Evolutionary conservation across 2,888 invertebrate species (phyloP), one percentile per base, ranked within the genome.

Genomic region (Blera fallax): DNA sequence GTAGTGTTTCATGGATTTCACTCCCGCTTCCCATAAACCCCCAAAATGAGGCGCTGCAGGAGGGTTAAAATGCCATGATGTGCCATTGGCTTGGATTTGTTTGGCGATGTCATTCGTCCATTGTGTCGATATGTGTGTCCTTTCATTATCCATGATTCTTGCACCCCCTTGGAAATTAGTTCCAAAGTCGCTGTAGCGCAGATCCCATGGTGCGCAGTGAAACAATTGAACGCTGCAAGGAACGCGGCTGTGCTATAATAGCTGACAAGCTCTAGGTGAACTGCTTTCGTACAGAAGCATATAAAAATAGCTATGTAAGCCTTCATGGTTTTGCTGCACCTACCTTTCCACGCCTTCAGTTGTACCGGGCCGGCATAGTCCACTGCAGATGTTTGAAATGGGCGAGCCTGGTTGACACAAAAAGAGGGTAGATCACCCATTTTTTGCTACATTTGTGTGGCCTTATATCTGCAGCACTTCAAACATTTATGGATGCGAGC

Each of bases 221-320:
- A 78, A 3, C 78, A 43, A 34, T 72, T 64, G 16, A 72, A 78
- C 10, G 70, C 70, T 6, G 77, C 64, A 3, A 77, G 45, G 37
- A 82, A 70, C 32, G 69, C 62, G 3, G 67, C 14, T 0, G 64
- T 64, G 5, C 34, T 54, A 7, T 76, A 37, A 21, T 70, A 48
- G 16, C 58, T 74, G 0, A 81, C 72, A 4, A 74, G 58, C n/a
- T 83, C 83, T 0, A 87, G 40, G 16, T 82, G 87, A 2, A 82
- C 24, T 4, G 74, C 78, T 21, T 82, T 87, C 8, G 74, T 87
- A 5, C 24, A 34, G 40, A 87, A 72, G 18, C 69, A 87, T 11
- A 87, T 11, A 8, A 81, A 87, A 8, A 87, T 60, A 5, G 74
- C 79, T 14, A 80, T 80, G 27, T 76, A 76, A 6, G 58, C 76